phyloP scores from a whole-genome alignment of 2,113 vertebrate species.

The Anarrhichthys ocellatus region DNA sequence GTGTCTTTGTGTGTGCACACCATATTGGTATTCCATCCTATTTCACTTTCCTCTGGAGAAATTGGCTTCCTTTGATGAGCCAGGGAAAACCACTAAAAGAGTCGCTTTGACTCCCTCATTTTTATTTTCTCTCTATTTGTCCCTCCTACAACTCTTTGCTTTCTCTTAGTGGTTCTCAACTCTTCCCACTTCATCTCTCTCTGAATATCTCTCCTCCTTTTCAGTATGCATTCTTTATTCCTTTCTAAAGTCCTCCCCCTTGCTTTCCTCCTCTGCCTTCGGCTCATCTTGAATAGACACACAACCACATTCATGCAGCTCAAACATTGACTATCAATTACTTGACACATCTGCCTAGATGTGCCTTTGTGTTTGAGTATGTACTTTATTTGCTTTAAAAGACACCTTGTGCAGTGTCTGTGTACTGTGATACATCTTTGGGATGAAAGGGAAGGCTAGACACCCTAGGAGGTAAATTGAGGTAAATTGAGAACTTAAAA shows the following conservation, averaged over 20 bases:
- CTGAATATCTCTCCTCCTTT: slow-evolving; percentile 31
- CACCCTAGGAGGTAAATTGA: slow-evolving; percentile 68
- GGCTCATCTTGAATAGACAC: slow-evolving; percentile 23
- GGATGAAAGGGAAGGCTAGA: slow-evolving; percentile 37
- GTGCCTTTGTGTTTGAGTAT: slow-evolving; percentile 25
- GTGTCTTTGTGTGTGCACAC: slow-evolving; percentile 26
- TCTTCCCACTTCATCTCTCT: slow-evolving; percentile 38
- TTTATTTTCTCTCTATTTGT: slow-evolving; percentile 33
- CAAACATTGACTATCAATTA: slow-evolving; percentile 51
- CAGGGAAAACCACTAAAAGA: slow-evolving; percentile 56
- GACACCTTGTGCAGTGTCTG: slow-evolving; percentile 34
- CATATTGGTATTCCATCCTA: slow-evolving; percentile 62
- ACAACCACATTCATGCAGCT: slow-evolving; percentile 8
- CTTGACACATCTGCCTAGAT: slow-evolving; percentile 24
- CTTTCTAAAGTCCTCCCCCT: slow-evolving; percentile 25
- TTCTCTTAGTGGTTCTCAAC: slow-evolving; percentile 51
- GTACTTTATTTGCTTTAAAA: slow-evolving; percentile 39
- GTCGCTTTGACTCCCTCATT: slow-evolving; percentile 52
- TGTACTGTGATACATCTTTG: slow-evolving; percentile 37
- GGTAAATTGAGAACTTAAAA: slow-evolving; percentile 73
- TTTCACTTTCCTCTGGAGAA: slow-evolving; percentile 63
- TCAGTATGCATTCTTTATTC: slow-evolving; percentile 16
- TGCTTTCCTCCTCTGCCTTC: slow-evolving; percentile 6
- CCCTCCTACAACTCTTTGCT: slow-evolving; percentile 25
- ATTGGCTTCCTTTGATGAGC: slow-evolving; percentile 62